phyloP scores from a whole-genome alignment of 2,113 vertebrate genomes.

The Pterocles gutturalis region DNA sequence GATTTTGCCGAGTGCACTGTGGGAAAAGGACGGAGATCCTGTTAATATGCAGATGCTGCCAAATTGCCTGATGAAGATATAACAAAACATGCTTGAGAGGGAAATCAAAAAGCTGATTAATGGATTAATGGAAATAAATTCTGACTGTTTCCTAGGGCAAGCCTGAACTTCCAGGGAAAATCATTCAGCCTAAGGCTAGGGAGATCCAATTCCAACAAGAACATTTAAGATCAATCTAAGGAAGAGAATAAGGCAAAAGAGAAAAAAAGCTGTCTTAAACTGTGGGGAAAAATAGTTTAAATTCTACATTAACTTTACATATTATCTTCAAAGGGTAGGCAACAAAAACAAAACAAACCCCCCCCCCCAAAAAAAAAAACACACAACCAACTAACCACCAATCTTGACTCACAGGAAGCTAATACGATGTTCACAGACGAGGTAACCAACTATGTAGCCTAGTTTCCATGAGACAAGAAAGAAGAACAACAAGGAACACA shows the following conservation, averaged over 20 bases:
- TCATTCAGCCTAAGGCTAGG: neutral
- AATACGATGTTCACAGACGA: neutral
- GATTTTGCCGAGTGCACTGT: neutral
- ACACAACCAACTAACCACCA: neutral
- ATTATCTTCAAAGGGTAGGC: neutral
- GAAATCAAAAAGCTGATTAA: neutral
- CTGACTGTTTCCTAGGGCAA: neutral
- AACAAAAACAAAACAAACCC: neutral
- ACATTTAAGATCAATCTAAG: neutral
- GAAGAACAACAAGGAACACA: neutral
- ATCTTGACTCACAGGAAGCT: neutral
- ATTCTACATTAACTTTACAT: neutral
- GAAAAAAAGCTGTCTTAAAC: neutral
- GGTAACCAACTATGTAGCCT: neutral
- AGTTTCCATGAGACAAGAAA: neutral
- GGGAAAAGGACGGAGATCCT: neutral
- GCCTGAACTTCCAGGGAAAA: neutral
- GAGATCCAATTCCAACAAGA: neutral
- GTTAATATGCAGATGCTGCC: neutral
- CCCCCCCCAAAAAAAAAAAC: neutral
- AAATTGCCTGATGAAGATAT: neutral
- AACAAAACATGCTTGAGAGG: neutral
- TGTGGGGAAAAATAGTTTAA: neutral
- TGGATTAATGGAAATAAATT: neutral
- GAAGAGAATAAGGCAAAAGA: neutral